Evolutionary conservation across 2,113 vertebrate genomes (phyloP).

Genomic region (Cnemophilus loriae): DNA sequence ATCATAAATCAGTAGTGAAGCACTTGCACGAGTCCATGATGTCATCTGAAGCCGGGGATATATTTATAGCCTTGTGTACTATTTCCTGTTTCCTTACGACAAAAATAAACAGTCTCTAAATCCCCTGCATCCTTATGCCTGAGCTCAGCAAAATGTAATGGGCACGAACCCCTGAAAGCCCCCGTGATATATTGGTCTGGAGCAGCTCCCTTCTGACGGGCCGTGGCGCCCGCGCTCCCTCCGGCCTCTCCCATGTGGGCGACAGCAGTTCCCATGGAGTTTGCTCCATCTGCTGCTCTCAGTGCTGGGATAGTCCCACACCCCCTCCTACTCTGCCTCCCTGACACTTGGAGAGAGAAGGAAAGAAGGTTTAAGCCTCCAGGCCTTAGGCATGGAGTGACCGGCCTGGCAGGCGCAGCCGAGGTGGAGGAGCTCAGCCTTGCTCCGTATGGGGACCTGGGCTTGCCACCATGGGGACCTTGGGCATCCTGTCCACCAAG

Average conservation of each 20-base stretch:
- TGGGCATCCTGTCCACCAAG: not conserved
- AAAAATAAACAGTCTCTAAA: slow-evolving; percentile 43
- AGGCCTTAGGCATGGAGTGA: not conserved
- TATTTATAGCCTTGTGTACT: slow-evolving; percentile 51
- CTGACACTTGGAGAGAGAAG: not conserved
- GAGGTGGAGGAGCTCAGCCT: not conserved
- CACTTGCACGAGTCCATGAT: slow-evolving; percentile 7
- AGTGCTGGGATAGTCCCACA: not conserved
- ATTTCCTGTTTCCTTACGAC: slow-evolving; percentile 10
- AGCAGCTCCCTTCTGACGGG: not conserved
- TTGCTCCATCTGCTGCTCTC: not conserved
- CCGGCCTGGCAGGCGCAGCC: rapidly evolving
- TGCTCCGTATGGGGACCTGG: not conserved
- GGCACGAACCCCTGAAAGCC: not conserved
- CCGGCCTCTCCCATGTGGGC: not conserved
- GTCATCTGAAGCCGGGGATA: not conserved
- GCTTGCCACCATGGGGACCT: rapidly evolving
- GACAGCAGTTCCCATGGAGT: not conserved
- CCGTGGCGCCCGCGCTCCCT: rapidly evolving
- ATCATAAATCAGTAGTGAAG: slow-evolving; percentile 33
- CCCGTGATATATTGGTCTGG: not conserved
- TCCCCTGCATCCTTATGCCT: slow-evolving; percentile 6
- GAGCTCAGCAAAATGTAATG: not conserved
- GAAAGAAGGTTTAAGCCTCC: not conserved
- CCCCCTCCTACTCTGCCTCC: not conserved